Evolutionary conservation across 2,113 vertebrate species (phyloP), one percentile per base, ranked within the genome.

Genomic region (Elephantulus edwardii): DNA sequence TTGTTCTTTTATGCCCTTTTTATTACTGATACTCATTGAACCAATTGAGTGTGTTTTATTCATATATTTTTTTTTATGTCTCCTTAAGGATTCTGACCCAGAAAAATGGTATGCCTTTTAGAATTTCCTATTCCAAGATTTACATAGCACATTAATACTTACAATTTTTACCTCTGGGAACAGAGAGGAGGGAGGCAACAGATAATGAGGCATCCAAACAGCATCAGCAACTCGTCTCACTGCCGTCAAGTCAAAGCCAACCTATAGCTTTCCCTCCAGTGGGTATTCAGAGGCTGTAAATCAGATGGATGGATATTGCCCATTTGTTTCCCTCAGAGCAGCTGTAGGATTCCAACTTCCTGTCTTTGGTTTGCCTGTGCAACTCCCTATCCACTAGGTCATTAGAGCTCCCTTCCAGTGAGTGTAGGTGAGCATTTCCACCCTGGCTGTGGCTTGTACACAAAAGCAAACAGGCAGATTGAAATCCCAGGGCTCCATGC

Each of bases 41-140:
- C 52, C 26, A 46, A 56, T 72, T 6, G 4, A 40, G 54, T 30
- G 2, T 56, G 52, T 83, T 72, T 68, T 54, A 72, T 60, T 77
- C 60, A 58, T 33, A 2, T 17, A 85, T 50, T 71, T 35, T 71
- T 26, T 35, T 71, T 26, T 40, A 20, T 46, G 10, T 88, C 44
- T 78, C 68, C 60, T 89, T 56, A 56, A 86, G 85, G 60, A 75
- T 56, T 58, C 58, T 87, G 40, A 35, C 72, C 58, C 76, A 30
- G 75, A 66, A 35, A 92, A 93, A 56, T 11, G 33, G 82, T 66
- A 60, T 30, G 54, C 62, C 90, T 90, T 68, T 68, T 94, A 24
- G 60, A 66, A 52, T 66, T 50, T 90, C 33, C 84, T 44, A 33
- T 42, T 58, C 83, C 85, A 26, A 89, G 84, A 64, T 56, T 6